A percentile compares a stretch with the other conserved stretches of the same genome.
phyloP scores from a whole-genome alignment of 2,797 vertebrate genomes.

The Platyrinchus mystaceus region DNA sequence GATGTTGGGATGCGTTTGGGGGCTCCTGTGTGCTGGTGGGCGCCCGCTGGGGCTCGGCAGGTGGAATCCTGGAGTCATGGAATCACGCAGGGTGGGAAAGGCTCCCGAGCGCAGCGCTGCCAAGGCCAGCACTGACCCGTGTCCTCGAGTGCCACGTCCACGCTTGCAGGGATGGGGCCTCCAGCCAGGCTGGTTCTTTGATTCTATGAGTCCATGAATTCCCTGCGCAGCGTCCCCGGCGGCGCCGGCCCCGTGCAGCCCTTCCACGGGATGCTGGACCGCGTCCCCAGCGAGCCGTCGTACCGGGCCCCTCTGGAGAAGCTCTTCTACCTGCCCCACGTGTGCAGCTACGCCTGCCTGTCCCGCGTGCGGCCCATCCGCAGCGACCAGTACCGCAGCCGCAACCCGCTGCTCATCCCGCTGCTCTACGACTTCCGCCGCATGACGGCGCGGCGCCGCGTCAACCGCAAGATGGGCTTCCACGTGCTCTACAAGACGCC shows the following conservation, averaged over 20 bases:
- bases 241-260: background rate
- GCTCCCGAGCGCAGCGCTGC: background rate
- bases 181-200: background rate
- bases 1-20: fast-evolving
- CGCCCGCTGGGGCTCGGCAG: background rate
- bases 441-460: constrained; percentile 90
- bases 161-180: fast-evolving
- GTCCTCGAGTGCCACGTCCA: background rate
- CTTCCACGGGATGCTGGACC: constrained; percentile 74
- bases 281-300: constrained; percentile 83
- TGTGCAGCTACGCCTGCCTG: constrained; percentile 87
- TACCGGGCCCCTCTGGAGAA: constrained; percentile 93
- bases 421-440: constrained; percentile 94
- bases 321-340: constrained; percentile 91
- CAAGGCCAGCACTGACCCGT: fast-evolving
- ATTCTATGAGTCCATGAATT: too few relatives aligned
- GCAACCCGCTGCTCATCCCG: constrained; percentile 92
- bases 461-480: constrained; percentile 98
- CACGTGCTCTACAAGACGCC: constrained; percentile 97
- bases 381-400: constrained; percentile 81
- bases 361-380: constrained; percentile 81
- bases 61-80: fast-evolving
- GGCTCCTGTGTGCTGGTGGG: background rate
- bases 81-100: fast-evolving
- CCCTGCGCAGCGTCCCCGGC: background rate